Base-by-base conservation (phyloP, 2,888 invertebrate genomes). In the Tetrapedia diversipes region DNA sequence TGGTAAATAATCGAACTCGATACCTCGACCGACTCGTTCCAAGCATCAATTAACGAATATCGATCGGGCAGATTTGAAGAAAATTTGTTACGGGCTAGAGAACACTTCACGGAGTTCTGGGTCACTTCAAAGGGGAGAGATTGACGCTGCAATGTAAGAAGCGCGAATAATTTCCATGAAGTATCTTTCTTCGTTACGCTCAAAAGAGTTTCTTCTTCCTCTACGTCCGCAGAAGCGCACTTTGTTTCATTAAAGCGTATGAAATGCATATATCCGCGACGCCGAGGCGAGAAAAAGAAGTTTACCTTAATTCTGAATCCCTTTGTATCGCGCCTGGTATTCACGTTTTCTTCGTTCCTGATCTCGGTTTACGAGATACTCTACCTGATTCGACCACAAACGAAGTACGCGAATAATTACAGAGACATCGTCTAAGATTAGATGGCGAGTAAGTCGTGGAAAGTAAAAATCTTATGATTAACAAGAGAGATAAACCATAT, bases 271-370 rank as follows among this genome's bases (percentile, higher is more conserved):
- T 66, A 57, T 19, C 61, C 56, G 27, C 51, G 47, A 27, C 43
- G 57, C 39, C 60, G 47, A 56, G 8, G 66, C 57, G 64, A 37
- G 75, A 53, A 57, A 49, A 80, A 67, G 78, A 74, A 78, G 81
- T 81, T 81, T 81, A 78, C 78, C 75, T 78, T 81, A 81, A 78
- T 81, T 81, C 81, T 59, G 47, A 75, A 81, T 81, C 75, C 78
- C 75, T 81, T 81, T 81, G 81, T 78, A 54, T 66, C 69, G n/a
- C 59, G 53, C 54, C 51, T 49, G n/a, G n/a, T n/a, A n/a, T n/a
- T n/a, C n/a, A n/a, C n/a, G n/a, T n/a, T n/a, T n/a, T n/a, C n/a
- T n/a, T n/a, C n/a, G n/a, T n/a, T n/a, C n/a, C n/a, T n/a, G n/a
- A n/a, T n/a, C n/a, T n/a, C n/a, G n/a, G n/a, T n/a, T n/a, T n/a